Evolutionary conservation across 2,888 invertebrate genomes (phyloP), one percentile per base, ranked within the genome.

Genomic region (Nomada ferruginata): DNA sequence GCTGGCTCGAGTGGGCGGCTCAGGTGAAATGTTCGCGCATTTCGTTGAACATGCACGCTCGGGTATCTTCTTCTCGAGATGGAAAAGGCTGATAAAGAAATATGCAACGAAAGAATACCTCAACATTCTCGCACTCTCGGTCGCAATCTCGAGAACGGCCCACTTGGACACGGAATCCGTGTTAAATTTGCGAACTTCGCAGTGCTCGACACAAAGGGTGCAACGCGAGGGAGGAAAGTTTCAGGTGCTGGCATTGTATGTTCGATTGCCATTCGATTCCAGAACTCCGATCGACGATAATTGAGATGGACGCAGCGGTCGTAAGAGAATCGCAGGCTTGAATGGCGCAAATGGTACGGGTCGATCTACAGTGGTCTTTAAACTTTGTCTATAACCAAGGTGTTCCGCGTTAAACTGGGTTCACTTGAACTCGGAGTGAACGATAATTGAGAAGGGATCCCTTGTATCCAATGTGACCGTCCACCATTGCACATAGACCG

Each of bases 1-100:
- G 69, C 79, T 20, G 79, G 26, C 65, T 71, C 68, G 76, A 72
- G 65, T 70, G 76, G 79, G 79, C 83, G 83, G 68, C 65, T 71
- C 68, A 76, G 73, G 65, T 70, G 76, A 80, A 47, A 65, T 76
- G 60, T 79, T 83, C 73, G 63, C 69, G 52, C 64, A 63, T 59
- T 79, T 79, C 64, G 65, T 65, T 11, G 52, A 70, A 61, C 61
- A 66, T 42, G 59, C 52, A 36, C 47, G n/a, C 26, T 20, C 44
- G 10, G 50, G n/a, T 10, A 18, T 47, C 23, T 36, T 63, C 78
- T 29, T 29, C 44, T 44, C 23, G 20, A 36, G 42, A 7, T 63
- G 42, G 53, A 69, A 60, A 42, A 42, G n/a, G 42, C n/a, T 15
- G n/a, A 23, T 47, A 23, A 36, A 36, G 36, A 13, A 26, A 36